phyloP scores from a whole-genome alignment of 2,888 invertebrate species.

The Drosophila buzzatii region DNA sequence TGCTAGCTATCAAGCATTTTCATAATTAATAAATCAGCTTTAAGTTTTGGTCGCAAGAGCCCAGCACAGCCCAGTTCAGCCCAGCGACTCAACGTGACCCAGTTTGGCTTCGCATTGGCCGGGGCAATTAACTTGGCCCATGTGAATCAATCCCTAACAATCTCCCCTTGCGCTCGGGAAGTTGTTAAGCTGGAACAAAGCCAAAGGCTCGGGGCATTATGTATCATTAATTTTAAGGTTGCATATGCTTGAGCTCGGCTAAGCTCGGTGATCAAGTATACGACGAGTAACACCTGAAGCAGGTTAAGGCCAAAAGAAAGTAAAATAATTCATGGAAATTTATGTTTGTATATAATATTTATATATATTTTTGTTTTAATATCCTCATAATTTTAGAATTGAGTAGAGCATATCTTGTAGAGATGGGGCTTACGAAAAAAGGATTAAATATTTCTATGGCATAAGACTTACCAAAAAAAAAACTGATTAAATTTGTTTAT shows the following conservation, averaged over 20 bases:
- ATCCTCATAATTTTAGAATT: no score
- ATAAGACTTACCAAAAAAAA: no score
- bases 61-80: background rate
- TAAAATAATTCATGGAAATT: background rate
- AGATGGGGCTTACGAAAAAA: no score
- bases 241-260: background rate
- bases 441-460: no score
- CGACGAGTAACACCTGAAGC: background rate
- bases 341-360: background rate
- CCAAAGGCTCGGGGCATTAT: background rate
- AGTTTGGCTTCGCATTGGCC: background rate
- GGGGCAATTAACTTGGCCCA: constrained; percentile 8
- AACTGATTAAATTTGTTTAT: no score
- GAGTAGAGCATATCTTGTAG: no score
- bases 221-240: background rate
- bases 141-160: background rate
- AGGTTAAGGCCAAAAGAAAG: background rate
- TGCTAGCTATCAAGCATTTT: constrained; percentile 2
- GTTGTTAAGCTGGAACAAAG: background rate
- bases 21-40: constrained; percentile 27
- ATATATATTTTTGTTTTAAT: no score
- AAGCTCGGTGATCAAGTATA: background rate
- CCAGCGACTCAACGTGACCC: constrained; percentile 12
- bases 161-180: background rate
- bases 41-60: constrained; percentile 18